Base-by-base conservation (phyloP, 2,888 invertebrate species). In the Drosophila buzzatii region DNA sequence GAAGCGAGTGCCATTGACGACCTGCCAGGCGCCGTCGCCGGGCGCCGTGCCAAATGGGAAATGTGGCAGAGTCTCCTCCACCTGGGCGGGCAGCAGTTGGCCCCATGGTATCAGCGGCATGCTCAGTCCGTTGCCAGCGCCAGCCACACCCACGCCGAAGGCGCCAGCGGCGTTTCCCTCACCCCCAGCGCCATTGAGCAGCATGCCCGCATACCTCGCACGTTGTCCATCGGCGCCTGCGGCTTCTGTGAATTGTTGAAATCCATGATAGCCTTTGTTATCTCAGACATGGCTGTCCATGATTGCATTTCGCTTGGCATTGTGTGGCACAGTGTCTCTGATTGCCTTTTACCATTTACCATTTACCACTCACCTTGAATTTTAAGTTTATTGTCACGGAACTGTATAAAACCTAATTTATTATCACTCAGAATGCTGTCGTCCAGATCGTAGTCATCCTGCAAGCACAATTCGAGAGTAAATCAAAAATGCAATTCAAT, bases 21-120 rank as follows among this genome's bases (percentile, higher is more conserved):
- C 91, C 92, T 97, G 96, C 97, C 97, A 97, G 72, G 95, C 95
- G 42, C 96, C 97, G 91, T 97, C 96, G 63, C 94, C 95, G 72
- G 96, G 95, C 81, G 95, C 94, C 52, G 95, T 94, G 92, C 95
- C 96, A 81, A 95, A 94, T 79, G 95, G 95, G 82, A 95, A 95
- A 80, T 94, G 94, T 35, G 95, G 95, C 76, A 95, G 91, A 31
- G 92, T 92, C 37, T 93, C 93, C 76, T 93, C 93, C 76, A 93
- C 90, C 93, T 76, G 93, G 86, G 75, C 91, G 91, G 80, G 92
- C 75, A 93, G 82, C 67, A 92, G 79, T 82, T 93, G 92, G 47
- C 93, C 93, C 93, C 93, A 93, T 47, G 93, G 92, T 85, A 93
- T 92, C 41, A 91, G 69, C 47, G 91, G 91, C 47, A 91, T 90